These are phyloP conservation scores for Papilio demoleus DNA, from an alignment of 2,888 invertebrate species.

Conservation along the genomic window DNA sequence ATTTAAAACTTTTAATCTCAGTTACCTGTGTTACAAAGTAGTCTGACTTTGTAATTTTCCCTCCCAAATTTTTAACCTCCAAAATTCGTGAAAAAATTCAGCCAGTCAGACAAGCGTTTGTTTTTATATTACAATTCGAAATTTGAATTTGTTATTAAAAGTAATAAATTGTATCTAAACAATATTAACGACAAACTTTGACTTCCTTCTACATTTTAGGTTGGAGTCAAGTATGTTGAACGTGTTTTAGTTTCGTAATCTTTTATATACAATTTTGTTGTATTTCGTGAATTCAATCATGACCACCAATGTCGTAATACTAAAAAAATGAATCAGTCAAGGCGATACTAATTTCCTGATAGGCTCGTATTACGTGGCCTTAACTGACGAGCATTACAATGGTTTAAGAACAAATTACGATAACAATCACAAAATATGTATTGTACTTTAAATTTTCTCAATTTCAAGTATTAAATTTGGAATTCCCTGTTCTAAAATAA, in stretches of 20 bases:
- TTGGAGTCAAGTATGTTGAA: too few species aligned
- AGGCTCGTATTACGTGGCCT: conserved; percentile 44
- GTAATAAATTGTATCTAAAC: too few species aligned
- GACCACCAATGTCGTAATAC: conserved; percentile 9
- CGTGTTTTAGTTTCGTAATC: background rate
- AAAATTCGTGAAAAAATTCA: background rate
- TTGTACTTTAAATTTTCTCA: background rate
- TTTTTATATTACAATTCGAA: too few species aligned
- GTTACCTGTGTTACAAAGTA: conserved; percentile 25
- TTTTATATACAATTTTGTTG: too few species aligned
- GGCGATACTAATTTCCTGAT: conserved; percentile 56
- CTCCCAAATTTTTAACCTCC: background rate
- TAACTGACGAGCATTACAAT: conserved; percentile 42
- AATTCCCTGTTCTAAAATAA: background rate
- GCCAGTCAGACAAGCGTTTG: background rate
- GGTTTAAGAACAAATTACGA: conserved; percentile 42
- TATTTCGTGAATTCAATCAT: conserved; percentile 22
- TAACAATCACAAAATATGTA: background rate
- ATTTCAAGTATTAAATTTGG: background rate
- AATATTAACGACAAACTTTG: background rate
- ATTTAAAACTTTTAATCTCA: background rate
- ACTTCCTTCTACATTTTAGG: too few species aligned
- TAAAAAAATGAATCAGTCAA: conserved; percentile 45
- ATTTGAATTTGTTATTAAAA: too few species aligned
- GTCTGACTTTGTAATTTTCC: conserved; percentile 1